Percentiles rank a stretch among this genome's conserved stretches.
Conservation (phyloP, 1,140 invertebrate genomes). For the Asobara japonica region DNA sequence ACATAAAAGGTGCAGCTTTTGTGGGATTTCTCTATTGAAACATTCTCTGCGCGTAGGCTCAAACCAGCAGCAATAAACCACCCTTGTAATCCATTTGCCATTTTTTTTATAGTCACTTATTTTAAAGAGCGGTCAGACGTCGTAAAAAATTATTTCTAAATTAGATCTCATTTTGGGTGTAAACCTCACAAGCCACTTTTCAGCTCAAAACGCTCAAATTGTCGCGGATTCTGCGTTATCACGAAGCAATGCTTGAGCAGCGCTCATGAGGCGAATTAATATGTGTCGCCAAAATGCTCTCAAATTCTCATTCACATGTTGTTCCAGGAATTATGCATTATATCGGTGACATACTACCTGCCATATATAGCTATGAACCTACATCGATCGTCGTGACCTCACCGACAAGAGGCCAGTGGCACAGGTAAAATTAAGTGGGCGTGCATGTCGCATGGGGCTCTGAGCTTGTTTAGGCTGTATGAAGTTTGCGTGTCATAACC, state of each 20-base stretch:
- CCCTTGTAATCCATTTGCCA: too few relatives aligned
- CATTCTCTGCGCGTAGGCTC: too few relatives aligned
- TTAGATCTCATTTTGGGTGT: not conserved
- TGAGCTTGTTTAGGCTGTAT: not conserved
- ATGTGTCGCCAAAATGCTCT: not conserved
- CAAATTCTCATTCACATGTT: not conserved
- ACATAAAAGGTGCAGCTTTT: too few relatives aligned
- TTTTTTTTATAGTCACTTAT: too few relatives aligned
- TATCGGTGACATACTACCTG: not conserved
- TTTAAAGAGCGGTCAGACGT: not conserved
- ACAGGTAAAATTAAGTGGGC: conserved; percentile 39
- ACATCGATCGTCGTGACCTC: not conserved
- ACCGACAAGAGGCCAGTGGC: conserved; percentile 27
- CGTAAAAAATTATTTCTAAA: not conserved
- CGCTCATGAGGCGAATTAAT: too few relatives aligned
- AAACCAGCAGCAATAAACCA: too few relatives aligned
- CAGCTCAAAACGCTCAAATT: too few relatives aligned
- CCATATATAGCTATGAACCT: not conserved
- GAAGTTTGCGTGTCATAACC: conserved; percentile 41
- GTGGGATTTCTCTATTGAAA: too few relatives aligned
- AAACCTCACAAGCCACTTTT: not conserved
- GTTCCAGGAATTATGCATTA: not conserved
- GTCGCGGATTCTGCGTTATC: too few relatives aligned
- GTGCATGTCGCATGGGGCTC: conserved; percentile 39
- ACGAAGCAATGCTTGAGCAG: too few relatives aligned